Base-by-base conservation (phyloP, 1,140 invertebrate species). In the Tyrophagus putrescentiae region DNA sequence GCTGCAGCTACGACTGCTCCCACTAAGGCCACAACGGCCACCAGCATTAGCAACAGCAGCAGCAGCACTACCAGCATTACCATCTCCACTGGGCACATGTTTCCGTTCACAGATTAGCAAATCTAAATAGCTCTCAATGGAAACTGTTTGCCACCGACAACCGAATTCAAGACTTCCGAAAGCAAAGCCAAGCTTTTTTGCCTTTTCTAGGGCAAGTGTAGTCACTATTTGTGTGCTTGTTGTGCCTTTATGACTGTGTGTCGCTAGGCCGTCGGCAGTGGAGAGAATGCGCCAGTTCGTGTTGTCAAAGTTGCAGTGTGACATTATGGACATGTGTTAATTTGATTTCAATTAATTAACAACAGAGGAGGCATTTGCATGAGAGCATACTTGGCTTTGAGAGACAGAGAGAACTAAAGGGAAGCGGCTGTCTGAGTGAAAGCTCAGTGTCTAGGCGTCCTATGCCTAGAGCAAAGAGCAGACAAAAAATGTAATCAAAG, bases 301-400 rank as follows among this genome's bases (percentile, higher is more conserved):
- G 36, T 39, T 39, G 6, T 29, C 23, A 13, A 6, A 7, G 7
- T 48, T 7, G 45, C 45, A 29, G 23, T n/a, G n/a, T n/a, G n/a
- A n/a, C n/a, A n/a, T n/a, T n/a, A n/a, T n/a, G 23, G 45, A 48
- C 45, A 48, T 48, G 45, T 48, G 45, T 48, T 48, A 6, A 48
- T 48, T 48, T 18, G 45, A 48, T 48, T 7, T 48, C 45, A 29
- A 48, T 48, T 48, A 48, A 48, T 48, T 48, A 7, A 25, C 23
- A 7, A 39, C 21, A 13, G 45, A 13, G 21, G 45, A 48, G 7
- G 31, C 21, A 48, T 48, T 48, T 48, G 18, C 45, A 48, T 48
- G 18, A 13, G 13, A 13, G 36, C 36, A 21, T 25, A 21, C 6
- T 9, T 18, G 21, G 23, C 45, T n/a, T n/a, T n/a, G n/a, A n/a